Evolutionary conservation across 2,113 vertebrate genomes (phyloP), one percentile per base, ranked within the genome.

Genomic region (Pterocles gutturalis): DNA sequence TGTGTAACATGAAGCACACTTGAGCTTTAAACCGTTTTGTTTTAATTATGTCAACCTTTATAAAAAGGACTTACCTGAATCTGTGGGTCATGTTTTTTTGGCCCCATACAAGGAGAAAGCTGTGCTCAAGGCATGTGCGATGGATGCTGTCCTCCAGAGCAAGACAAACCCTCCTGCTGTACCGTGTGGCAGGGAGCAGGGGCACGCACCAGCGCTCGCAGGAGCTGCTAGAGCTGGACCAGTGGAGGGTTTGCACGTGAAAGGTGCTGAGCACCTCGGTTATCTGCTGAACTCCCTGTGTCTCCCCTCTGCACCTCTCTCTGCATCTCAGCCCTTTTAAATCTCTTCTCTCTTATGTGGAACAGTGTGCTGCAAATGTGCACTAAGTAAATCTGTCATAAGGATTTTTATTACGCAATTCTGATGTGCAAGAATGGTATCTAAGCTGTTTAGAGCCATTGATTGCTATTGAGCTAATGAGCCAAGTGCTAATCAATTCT

Each of bases 381-480:
- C 19, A 11, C 33, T 3, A 22, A 72, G 88, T 66, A 48, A 58
- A 89, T 80, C 85, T 80, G 77, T 58, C 93, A 81, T 26, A n/a
- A 9, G 72, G 29, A 7, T 15, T 31, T 65, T 69, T 69, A 45
- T 60, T 41, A 60, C 51, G 78, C 89, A 48, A 10, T 65, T 22
- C 45, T 49, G 78, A 53, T 54, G 85, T 62, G 84, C 93, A 41
- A 43, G 73, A 58, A 11, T 9, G n/a, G 45, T 71, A n/a, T 73
- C 66, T 8, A 20, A 65, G 67, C 86, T 92, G 71, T 45, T 75
- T 58, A 77, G 89, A 95, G 89, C 36, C 94, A 92, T 81, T 80
- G 94, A 92, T 89, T 85, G 87, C 91, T 36, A 7, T 34, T 43
- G 91, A 92, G 94, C 94, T 95, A 87, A 93, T 81, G 96, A 95